Evolutionary conservation across 2,113 vertebrate genomes (phyloP), one percentile per base, ranked within the genome.

Genomic region (Poicephalus gulielmi): DNA sequence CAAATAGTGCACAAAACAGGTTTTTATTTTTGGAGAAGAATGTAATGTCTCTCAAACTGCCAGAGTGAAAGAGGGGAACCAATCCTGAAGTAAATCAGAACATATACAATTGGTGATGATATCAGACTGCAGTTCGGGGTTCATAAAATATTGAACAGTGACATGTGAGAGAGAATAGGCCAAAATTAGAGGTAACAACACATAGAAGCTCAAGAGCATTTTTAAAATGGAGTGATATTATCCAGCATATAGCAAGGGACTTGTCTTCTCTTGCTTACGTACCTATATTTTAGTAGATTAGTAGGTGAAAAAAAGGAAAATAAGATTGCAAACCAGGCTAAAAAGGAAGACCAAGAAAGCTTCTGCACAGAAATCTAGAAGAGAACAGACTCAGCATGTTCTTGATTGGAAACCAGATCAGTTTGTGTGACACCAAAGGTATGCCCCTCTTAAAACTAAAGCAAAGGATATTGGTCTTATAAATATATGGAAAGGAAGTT

Each of bases 1-100:
- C 31, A 83, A 89, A 89, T 52, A 73, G 15, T 31, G 37, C 82
- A 83, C 49, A 83, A 57, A 88, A 62, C 24, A 70, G 46, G 23
- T 44, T 94, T 95, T 79, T 83, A 7, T 49, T 91, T 86, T 73
- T 62, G 49, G 53, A 91, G 75, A 70, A 69, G 91, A 96, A 90
- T 18, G 17, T 27, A 63, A 64, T 9, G 50, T 66, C 31, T 79
- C 69, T 69, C 28, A 37, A 89, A 77, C 46, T 86, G 71, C 41
- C 84, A 50, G 41, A 83, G 25, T 17, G 69, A 83, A 87, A 60
- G 57, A 88, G 49, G 11, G 23, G n/a, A 92, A 90, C 23, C 16
- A 17, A 53, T 15, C 41, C 20, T 53, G 55, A 90, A 86, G 63
- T 46, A 93, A 92, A 76, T 75, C 78, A 88, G 59, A 80, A 63